phyloP scores from a whole-genome alignment of 64 coral and sea anemone species.

The Porites australiensis region DNA sequence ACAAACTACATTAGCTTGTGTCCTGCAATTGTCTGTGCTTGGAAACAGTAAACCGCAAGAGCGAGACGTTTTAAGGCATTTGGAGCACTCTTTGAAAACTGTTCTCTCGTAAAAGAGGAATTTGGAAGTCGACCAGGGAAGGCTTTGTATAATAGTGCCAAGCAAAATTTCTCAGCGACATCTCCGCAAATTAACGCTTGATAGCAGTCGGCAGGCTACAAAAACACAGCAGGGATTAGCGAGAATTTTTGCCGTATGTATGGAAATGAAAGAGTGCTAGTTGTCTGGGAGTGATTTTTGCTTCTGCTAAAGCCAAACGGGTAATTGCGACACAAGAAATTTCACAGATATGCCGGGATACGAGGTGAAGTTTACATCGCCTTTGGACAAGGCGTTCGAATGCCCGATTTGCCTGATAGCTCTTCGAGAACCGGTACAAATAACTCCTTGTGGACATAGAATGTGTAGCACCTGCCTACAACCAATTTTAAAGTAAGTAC shows the following conservation, averaged over 20 bases:
- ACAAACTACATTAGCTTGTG: not conserved
- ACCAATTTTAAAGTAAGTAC: slow-evolving; percentile 86
- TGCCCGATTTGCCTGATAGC: slow-evolving; percentile 93
- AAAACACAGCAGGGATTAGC: not conserved
- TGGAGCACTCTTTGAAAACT: not conserved
- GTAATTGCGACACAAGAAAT: not conserved
- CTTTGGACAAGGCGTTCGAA: slow-evolving; percentile 94
- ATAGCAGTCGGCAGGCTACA: not conserved
- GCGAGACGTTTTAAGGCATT: not conserved
- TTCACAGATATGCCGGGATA: slow-evolving; percentile 86
- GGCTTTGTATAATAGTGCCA: not conserved
- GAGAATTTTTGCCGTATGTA: not conserved
- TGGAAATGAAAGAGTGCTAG: not conserved
- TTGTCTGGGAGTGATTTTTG: not conserved
- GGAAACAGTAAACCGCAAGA: not conserved
- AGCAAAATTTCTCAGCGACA: not conserved
- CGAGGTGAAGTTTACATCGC: slow-evolving; percentile 78
- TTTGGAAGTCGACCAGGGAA: not conserved
- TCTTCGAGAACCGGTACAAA: slow-evolving; percentile 92
- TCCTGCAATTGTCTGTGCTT: not conserved
- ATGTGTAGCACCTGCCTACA: slow-evolving; percentile 93
- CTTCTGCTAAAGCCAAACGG: not conserved
- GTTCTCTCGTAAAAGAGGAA: not conserved
- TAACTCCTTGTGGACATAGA: slow-evolving; percentile 96
- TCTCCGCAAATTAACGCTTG: not conserved